phyloP scores from a whole-genome alignment of 1,140 invertebrate species.

The Drosophila pallidifrons region DNA sequence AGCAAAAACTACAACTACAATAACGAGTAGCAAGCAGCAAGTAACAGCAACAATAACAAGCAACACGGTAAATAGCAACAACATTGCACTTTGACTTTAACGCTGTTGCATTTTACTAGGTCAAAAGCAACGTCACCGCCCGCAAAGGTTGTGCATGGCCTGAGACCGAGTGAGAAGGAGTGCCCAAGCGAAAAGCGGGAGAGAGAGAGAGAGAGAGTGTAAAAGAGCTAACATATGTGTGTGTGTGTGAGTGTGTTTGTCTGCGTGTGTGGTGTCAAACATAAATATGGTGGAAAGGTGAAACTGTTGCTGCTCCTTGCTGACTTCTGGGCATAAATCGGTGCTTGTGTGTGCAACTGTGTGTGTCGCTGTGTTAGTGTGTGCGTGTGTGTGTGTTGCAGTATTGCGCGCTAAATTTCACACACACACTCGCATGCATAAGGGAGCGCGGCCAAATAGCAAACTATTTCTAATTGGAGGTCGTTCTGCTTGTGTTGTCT shows the following conservation, averaged over 20 bases:
- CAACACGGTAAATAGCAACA: conserved; percentile 27
- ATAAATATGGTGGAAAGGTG: conserved; percentile 79
- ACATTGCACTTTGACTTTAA: conserved; percentile 79
- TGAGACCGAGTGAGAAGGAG: not conserved
- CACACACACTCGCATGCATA: conserved; percentile 25
- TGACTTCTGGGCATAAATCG: conserved; percentile 69
- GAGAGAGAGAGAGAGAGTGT: conserved; percentile 3
- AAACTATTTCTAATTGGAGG: conserved; percentile 78
- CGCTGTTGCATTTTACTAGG: conserved; percentile 80
- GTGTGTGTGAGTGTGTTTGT: conserved; percentile 6
- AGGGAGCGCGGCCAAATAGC: conserved; percentile 55
- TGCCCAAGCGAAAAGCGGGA: not conserved
- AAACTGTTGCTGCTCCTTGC: conserved; percentile 73
- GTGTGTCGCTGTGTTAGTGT: conserved; percentile 26
- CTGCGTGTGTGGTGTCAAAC: conserved; percentile 64
- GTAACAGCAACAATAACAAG: conserved; percentile 17
- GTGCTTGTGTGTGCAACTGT: conserved; percentile 32
- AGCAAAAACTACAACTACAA: conserved; percentile 21
- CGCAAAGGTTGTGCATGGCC: conserved; percentile 30
- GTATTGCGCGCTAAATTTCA: conserved; percentile 67
- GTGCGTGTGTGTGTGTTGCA: conserved; percentile 33
- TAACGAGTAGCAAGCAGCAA: not conserved
- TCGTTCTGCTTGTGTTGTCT: conserved; percentile 60
- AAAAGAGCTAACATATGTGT: conserved; percentile 8
- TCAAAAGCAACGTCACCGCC: conserved; percentile 76